Evolutionary conservation across 2,797 vertebrate species (phyloP).

Genomic region (Lates japonicus): DNA sequence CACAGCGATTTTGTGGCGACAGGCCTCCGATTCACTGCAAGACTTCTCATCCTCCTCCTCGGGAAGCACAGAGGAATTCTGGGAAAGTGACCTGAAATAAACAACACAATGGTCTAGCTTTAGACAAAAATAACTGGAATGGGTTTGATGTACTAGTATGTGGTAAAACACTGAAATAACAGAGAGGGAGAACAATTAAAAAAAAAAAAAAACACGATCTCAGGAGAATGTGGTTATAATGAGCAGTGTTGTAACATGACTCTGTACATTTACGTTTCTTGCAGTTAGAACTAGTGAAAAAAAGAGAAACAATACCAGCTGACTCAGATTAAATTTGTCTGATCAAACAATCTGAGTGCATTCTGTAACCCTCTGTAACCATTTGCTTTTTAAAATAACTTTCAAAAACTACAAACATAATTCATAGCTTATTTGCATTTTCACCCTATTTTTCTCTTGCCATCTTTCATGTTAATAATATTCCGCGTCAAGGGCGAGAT

Average conservation of each 20-base stretch:
- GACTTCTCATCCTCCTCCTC: conserved; percentile 96
- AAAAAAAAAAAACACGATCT: not conserved
- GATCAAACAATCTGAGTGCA: not conserved
- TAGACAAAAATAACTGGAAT: conserved; percentile 28
- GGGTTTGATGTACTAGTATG: conserved; percentile 3
- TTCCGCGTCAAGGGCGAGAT: too few relatives aligned
- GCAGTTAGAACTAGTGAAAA: too few relatives aligned
- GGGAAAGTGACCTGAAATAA: conserved; percentile 90
- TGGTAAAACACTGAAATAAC: conserved; percentile 14
- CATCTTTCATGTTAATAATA: too few relatives aligned
- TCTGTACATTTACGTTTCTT: not conserved
- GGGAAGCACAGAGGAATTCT: conserved; percentile 94
- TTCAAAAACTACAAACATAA: too few relatives aligned
- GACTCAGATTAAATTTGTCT: too few relatives aligned
- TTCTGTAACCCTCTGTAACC: not conserved
- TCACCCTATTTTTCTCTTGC: too few relatives aligned
- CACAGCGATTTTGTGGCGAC: conserved; percentile 85
- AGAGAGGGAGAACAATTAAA: not conserved
- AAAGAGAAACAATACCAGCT: not conserved
- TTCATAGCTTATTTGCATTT: too few relatives aligned
- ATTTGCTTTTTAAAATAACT: not conserved
- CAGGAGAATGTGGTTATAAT: not conserved
- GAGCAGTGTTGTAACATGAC: not conserved
- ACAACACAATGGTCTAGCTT: conserved; percentile 5
- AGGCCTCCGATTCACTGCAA: conserved; percentile 91